Base-by-base conservation (phyloP, 2,113 vertebrate species). In the Melanerpes aurifrons region DNA sequence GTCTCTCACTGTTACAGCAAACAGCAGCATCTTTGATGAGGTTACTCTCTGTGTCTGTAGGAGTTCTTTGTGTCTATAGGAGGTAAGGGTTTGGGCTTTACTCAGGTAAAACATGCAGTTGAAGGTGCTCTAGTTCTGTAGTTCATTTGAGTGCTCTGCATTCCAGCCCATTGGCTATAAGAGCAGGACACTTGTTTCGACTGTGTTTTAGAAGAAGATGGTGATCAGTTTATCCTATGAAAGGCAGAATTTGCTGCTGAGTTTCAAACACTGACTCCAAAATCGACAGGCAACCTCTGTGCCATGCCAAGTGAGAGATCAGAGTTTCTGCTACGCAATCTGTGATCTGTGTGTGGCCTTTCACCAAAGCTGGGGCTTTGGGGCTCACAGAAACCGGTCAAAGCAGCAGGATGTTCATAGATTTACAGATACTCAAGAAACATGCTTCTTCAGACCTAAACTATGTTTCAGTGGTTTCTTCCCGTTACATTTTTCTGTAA, bases 391-490 rank as follows among this genome's bases (percentile, higher is more conserved):
- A 96, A 91, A 77, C 56, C 35, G 87, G 62, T 61, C 88, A 95
- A 92, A 86, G 90, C 86, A 73, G 62, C 88, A 69, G 54, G 83
- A 92, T 84, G 70, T 83, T 94, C 92, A 6, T 61, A 93, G 90
- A 94, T 96, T 93, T 94, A 86, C 87, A 93, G 93, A 94, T 83
- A 93, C 58, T 94, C 72, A 77, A 86, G 88, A 83, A 94, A 93
- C 90, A 91, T 26, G 16, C 53, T 78, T 96, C 94, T 93, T 94
- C 86, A 94, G 95, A 94, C 86, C 80, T 91, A 91, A 96, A 87
- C 72, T 94, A 87, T 95, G 82, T 90, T 93, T 87, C 92, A 87
- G 92, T 94, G 90, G 87, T 95, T 96, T 95, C 82, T 93, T 91
- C 87, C 75, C 71, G 57, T 83, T 87, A 91, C 61, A 90, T 83